Evolutionary conservation across 1,140 invertebrate genomes (phyloP), one percentile per base, ranked within the genome.

Genomic region (Onthophagus taurus): DNA sequence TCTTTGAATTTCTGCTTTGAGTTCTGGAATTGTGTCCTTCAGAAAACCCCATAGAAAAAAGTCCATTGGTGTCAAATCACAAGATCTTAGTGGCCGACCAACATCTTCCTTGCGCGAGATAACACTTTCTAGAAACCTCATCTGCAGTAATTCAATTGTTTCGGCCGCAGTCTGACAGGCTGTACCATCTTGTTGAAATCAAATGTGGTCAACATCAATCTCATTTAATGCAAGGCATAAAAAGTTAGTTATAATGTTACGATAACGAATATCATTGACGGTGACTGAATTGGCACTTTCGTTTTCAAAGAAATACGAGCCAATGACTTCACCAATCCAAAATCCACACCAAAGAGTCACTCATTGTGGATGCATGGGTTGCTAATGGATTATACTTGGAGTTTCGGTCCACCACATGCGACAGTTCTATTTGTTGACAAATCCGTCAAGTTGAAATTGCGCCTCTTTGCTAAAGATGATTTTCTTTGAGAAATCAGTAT

Each of bases 361-460:
- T 26, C 24, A 26, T 6, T 26, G 6, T n/a, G n/a, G n/a, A 26
- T 7, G 6, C 24, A n/a, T n/a, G n/a, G n/a, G 6, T 7, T 26
- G 24, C 24, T 26, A n/a, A n/a, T 26, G 24, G 24, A 26, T 26
- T n/a, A n/a, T n/a, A 7, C 24, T n/a, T 26, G 24, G 24, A 6
- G 6, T 26, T n/a, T 26, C n/a, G 24, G 24, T 26, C 24, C n/a
- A 6, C n/a, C 24, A 26, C 6, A 26, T 26, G 6, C 24, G 24
- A 26, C 24, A 26, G 24, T 26, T 26, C n/a, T 26, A n/a, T 26
- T 26, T 26, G n/a, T 26, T 26, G 24, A 26, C 24, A n/a, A 26
- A 26, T n/a, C 24, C n/a, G n/a, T 26, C 24, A 26, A 26, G 24
- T 26, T 26, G 24, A 26, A 26, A 26, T 6, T 26, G 24, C 6